phyloP scores from a whole-genome alignment of 2,888 invertebrate genomes.

The Hipparchia semele region DNA sequence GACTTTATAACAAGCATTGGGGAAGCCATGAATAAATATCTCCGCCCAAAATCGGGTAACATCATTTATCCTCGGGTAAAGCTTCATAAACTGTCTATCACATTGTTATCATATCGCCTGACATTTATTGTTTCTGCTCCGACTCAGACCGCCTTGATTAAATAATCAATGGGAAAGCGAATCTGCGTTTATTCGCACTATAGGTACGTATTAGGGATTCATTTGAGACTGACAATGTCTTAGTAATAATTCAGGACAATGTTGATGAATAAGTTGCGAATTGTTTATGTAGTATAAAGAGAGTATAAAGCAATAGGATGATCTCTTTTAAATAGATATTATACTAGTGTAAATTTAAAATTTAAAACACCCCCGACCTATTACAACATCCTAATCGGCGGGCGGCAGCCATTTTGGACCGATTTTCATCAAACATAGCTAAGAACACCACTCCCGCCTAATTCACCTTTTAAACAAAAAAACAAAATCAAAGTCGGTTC shows the following conservation, averaged over 20 bases:
- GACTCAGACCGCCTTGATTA: conserved; percentile 56
- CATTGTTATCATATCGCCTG: conserved; percentile 71
- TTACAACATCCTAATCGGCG: too few relatives aligned
- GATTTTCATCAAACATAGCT: too few relatives aligned
- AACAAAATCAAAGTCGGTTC: too few relatives aligned
- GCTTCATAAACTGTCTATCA: conserved; percentile 73
- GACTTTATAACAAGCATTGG: conserved; percentile 28
- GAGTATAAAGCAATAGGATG: conserved; percentile 1
- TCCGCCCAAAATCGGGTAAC: conserved; percentile 7
- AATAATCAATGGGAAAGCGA: conserved; percentile 53
- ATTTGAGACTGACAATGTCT: conserved; percentile 21
- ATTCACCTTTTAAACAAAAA: too few relatives aligned
- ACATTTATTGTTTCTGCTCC: conserved; percentile 70
- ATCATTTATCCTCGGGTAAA: conserved; percentile 45
- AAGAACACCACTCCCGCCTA: too few relatives aligned
- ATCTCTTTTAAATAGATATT: neutral
- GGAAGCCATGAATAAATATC: conserved; percentile 32
- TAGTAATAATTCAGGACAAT: conserved; percentile 4
- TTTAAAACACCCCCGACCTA: too few relatives aligned
- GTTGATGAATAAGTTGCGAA: conserved; percentile 1
- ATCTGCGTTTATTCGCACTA: conserved; percentile 18
- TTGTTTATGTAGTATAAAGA: neutral
- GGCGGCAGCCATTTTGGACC: too few relatives aligned
- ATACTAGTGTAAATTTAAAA: too few relatives aligned
- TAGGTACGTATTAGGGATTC: neutral